Evolutionary conservation across 2,797 vertebrate species (phyloP).

Genomic region (Thripadectes ignobilis): DNA sequence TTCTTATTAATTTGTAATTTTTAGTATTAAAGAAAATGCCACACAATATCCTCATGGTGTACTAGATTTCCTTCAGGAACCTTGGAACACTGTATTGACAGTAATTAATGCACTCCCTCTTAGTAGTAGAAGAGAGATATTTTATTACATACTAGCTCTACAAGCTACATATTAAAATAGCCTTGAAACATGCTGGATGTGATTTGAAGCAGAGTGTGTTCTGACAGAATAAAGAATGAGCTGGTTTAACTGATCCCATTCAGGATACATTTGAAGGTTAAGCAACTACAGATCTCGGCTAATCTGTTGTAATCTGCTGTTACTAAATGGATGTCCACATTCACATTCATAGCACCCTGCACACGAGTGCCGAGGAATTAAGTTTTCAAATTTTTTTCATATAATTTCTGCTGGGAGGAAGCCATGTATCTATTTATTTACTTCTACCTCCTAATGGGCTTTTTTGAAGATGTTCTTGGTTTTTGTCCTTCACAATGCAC

Average conservation of each 20-base stretch:
- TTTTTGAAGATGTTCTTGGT: slow-evolving; percentile 72
- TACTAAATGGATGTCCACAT: slow-evolving; percentile 64
- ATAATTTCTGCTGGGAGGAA: slow-evolving; percentile 36
- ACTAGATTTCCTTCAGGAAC: background rate
- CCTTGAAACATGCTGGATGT: background rate
- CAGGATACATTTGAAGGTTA: slow-evolving; percentile 81
- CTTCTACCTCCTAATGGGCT: slow-evolving; percentile 79
- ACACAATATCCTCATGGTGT: background rate
- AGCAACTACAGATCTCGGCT: slow-evolving; percentile 75
- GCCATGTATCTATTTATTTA: slow-evolving; percentile 81
- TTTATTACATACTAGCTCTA: background rate
- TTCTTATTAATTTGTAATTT: background rate
- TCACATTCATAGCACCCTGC: slow-evolving; percentile 9
- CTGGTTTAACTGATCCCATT: slow-evolving; percentile 59
- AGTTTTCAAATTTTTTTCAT: slow-evolving; percentile 38
- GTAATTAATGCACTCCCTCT: background rate
- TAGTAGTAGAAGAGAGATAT: background rate
- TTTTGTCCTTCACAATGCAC: slow-evolving; percentile 93
- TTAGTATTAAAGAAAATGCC: background rate
- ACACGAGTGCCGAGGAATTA: slow-evolving; percentile 37
- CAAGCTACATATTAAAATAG: background rate
- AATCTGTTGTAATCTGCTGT: slow-evolving; percentile 81
- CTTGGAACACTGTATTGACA: background rate
- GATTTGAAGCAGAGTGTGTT: background rate
- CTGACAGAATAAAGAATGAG: background rate